Base-by-base conservation (phyloP, 2,888 invertebrate genomes). In the Falcaria lacertinaria region DNA sequence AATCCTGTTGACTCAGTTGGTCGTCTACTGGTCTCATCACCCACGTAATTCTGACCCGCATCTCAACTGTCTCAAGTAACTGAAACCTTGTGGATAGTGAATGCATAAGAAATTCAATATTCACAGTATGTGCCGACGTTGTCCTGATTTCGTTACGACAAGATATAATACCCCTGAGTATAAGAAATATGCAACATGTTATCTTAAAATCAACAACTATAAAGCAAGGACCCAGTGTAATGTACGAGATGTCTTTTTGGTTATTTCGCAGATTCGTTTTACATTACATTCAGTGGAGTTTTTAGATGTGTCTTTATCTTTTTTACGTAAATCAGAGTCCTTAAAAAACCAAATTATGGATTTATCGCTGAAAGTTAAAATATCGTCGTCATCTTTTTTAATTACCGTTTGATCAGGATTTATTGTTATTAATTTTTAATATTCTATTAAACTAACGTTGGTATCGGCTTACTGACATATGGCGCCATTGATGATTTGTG, bases 1-100 rank as follows among this genome's bases (percentile, higher is more conserved):
- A 63, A 66, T 69, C 64, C 65, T 64, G 60, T 55, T 68, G 74
- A 76, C 56, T 77, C 71, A 75, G 53, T 47, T 50, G 15, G 52
- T 50, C 52, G 54, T 60, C 58, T 15, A 51, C 58, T 64, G 62
- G 59, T 57, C 45, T 42, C 53, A 60, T 64, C 57, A 64, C 77
- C 75, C 73, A 75, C 73, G 64, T 11, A 28, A 11, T 11, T 8
- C 11, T 8, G 11, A 11, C 61, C 43, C 43, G 41, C 60, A 50
- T 53, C 45, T 52, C 28, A 28, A 28, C 49, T 50, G 48, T 47
- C 42, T 56, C 45, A 42, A 22, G 37, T 22, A 37, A 37, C 22
- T 22, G 37, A 37, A 37, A 37, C 37, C 22, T 8, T 13, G 37
- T 37, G 22, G 37, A 54, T 40, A 57, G 57, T 33, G n/a, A 36